These are phyloP conservation scores for Exocentrus adspersus DNA, from an alignment of 2,888 invertebrate genomes.

Conservation along the genomic window DNA sequence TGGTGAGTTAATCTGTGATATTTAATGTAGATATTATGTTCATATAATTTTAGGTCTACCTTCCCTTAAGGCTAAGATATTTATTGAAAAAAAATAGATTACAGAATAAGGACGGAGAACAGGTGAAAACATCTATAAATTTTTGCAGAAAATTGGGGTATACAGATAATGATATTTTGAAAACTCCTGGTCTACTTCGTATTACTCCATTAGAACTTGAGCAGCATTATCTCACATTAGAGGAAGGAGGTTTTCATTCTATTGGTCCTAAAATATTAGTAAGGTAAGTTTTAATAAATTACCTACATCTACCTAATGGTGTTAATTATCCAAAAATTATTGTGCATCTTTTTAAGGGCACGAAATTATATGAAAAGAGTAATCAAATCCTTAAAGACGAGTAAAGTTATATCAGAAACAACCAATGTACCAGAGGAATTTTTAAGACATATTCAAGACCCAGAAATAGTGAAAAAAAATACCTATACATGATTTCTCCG, in stretches of 20 bases:
- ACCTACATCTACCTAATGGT: slow-evolving; percentile 45
- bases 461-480: slow-evolving; percentile 29
- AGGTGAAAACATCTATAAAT: slow-evolving; percentile 42
- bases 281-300: slow-evolving; percentile 47
- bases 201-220: slow-evolving; percentile 68
- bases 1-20: no score
- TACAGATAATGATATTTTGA: slow-evolving; percentile 65
- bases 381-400: slow-evolving; percentile 58
- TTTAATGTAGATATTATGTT: no score
- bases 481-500: slow-evolving; percentile 10
- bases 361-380: slow-evolving; percentile 35
- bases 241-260: slow-evolving; percentile 69
- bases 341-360: slow-evolving; percentile 37
- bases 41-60: slow-evolving; percentile 33
- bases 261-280: slow-evolving; percentile 52
- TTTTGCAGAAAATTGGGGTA: slow-evolving; percentile 63
- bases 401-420: slow-evolving; percentile 58
- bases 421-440: slow-evolving; percentile 61
- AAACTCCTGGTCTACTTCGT: slow-evolving; percentile 67
- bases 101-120: slow-evolving; percentile 33
- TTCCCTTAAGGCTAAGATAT: slow-evolving; percentile 33
- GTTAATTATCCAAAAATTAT: no score
- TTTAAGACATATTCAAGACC: slow-evolving; percentile 49
- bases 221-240: slow-evolving; percentile 71
- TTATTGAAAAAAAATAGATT: slow-evolving; percentile 40